A percentile compares a stretch with the other conserved stretches of the same genome.
Evolutionary conservation across 2,888 invertebrate species (phyloP).

Genomic region (Punctoribates punctum): DNA sequence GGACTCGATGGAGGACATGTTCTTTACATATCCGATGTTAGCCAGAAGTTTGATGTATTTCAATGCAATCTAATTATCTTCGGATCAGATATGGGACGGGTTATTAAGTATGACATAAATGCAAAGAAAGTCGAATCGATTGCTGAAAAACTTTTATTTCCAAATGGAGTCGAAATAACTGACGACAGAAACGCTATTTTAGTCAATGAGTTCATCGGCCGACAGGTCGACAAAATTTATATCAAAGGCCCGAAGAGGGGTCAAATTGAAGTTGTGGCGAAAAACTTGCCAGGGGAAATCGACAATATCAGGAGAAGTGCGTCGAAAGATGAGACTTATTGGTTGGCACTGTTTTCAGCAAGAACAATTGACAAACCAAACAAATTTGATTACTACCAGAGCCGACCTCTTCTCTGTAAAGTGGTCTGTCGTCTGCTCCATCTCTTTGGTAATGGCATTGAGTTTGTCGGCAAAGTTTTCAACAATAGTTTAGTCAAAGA

Average conservation of each 20-base stretch:
- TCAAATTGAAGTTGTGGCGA: conserved; percentile 71
- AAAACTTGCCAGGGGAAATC: conserved; percentile 63
- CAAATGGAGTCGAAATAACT: conserved; percentile 41
- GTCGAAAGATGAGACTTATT: conserved; percentile 52
- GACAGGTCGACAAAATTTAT: conserved; percentile 66
- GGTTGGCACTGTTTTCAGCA: conserved; percentile 51
- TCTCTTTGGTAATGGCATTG: not conserved
- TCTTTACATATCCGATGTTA: conserved; percentile 38
- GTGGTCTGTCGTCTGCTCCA: not conserved
- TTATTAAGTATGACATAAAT: conserved; percentile 45
- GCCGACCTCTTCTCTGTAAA: conserved; percentile 40
- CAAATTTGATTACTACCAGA: conserved; percentile 36
- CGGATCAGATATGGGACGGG: conserved; percentile 43
- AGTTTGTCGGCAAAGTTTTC: not conserved
- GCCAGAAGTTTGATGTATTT: conserved; percentile 21
- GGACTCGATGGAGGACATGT: conserved; percentile 19
- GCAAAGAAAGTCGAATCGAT: conserved; percentile 36
- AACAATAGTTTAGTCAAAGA: not conserved
- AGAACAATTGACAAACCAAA: conserved; percentile 35
- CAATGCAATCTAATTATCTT: not conserved
- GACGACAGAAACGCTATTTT: conserved; percentile 72
- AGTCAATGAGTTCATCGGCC: conserved; percentile 66
- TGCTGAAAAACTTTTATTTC: conserved; percentile 21
- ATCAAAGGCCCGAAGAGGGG: conserved; percentile 76
- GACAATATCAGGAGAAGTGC: conserved; percentile 61